phyloP scores from a whole-genome alignment of 2,888 invertebrate species.

The Piscicola geometra region DNA sequence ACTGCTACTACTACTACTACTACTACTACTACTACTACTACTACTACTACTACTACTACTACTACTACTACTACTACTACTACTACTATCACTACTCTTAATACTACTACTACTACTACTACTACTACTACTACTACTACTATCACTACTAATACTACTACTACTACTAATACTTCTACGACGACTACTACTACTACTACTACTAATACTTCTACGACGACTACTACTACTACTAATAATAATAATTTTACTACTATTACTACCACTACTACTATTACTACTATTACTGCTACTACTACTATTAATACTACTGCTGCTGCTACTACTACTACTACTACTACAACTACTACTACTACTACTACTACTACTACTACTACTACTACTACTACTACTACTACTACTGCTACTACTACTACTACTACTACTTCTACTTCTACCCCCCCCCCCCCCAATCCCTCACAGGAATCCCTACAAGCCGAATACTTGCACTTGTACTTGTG shows the following conservation, averaged over 20 bases:
- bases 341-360: slow-evolving; percentile 19
- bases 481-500: slow-evolving; percentile 27
- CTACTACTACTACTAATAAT: too few species aligned
- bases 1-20: slow-evolving; percentile 24
- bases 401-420: slow-evolving; percentile 22
- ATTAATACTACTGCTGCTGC: slow-evolving; percentile 17
- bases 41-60: slow-evolving; percentile 24
- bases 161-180: too few species aligned
- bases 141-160: too few species aligned
- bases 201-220: too few species aligned
- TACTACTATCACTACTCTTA: too few species aligned
- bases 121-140: too few species aligned
- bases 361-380: slow-evolving; percentile 16
- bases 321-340: slow-evolving; percentile 24
- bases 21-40: slow-evolving; percentile 22
- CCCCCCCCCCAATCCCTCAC: neutral
- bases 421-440: slow-evolving; percentile 16
- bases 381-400: slow-evolving; percentile 24
- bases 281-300: slow-evolving; percentile 20
- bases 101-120: too few species aligned
- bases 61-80: slow-evolving; percentile 24
- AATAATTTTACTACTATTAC: neutral
- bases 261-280: neutral
- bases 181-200: too few species aligned
- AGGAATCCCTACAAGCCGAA: neutral